Evolutionary conservation across 1,140 invertebrate species (phyloP).

Genomic region (Sweltsa coloradensis): DNA sequence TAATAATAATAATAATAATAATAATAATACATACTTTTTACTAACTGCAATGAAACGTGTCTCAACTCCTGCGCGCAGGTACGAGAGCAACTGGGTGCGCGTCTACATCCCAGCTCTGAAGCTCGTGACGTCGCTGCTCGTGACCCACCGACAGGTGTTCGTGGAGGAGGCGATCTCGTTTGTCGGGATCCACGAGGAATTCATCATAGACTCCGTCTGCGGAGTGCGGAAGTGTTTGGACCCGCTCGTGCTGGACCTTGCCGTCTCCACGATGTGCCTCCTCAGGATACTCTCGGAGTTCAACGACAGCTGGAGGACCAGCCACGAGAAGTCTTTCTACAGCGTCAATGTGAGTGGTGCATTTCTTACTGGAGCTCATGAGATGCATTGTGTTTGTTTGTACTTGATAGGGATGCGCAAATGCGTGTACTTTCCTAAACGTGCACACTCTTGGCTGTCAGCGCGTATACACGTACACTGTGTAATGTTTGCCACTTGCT

Average conservation of each 20-base stretch:
- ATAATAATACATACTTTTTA: too few species aligned
- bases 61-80: too few species aligned
- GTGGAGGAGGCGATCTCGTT: conserved; percentile 4
- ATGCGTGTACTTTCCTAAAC: too few species aligned
- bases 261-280: neutral
- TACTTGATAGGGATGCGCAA: too few species aligned
- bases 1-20: too few species aligned
- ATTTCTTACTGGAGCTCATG: too few species aligned
- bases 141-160: neutral
- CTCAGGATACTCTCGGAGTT: neutral
- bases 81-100: conserved; percentile 1
- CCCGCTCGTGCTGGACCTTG: neutral
- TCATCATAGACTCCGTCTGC: neutral
- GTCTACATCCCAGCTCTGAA: conserved; percentile 3
- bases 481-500: too few species aligned
- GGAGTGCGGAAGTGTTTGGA: neutral
- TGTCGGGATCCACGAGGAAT: conserved; percentile 3
- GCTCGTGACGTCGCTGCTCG: neutral
- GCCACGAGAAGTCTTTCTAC: neutral
- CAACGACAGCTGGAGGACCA: neutral
- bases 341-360: neutral
- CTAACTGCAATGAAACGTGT: too few species aligned
- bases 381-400: too few species aligned
- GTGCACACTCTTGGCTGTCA: too few species aligned
- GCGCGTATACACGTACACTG: too few species aligned